Base-by-base conservation (phyloP, 2,888 invertebrate species). In the Athalia cordata region DNA sequence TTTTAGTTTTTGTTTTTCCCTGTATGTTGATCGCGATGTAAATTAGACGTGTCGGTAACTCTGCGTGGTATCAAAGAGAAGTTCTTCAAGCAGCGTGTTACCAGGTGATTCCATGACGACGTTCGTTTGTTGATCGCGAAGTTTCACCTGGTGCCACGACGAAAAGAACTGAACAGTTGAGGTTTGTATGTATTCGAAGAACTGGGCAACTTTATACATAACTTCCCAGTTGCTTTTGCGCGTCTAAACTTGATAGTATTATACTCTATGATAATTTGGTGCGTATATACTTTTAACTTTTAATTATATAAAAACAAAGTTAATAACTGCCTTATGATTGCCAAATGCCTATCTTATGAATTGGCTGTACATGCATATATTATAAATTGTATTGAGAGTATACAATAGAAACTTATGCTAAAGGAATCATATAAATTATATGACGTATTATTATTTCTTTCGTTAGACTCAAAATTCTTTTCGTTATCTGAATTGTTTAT, bases 281-380 rank as follows among this genome's bases (percentile, higher is more conserved):
- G 59, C 72, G 72, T 72, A 72, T 72, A 47, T 72, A 11, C 9
- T 55, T n/a, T 50, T 43, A 59, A 47, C 9, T 59, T 47, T 57
- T 57, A 72, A 47, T 6, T 4, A n/a, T 11, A 47, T 45, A 68
- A 50, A 66, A 13, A 8, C 15, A 64, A 11, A 8, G 13, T 61
- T 61, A n/a, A 61, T 82, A 82, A 86, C 85, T 86, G 87, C 87
- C 87, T 87, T 85, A 82, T 78, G 29, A 87, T 88, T 87, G 88
- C 86, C 87, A 86, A 87, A 86, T 85, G 83, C 83, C 82, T 85
- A 82, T 78, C 13, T 29, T 67, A 67, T 29, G 2, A 29, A 29
- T 29, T 29, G 29, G 29, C 29, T 29, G 29, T 29, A 29, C 29
- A 29, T 29, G 29, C 29, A 29, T 29, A 29, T 29, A 29, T 29